A percentile compares a stretch with the other conserved stretches of the same genome.
Conservation (phyloP, 2,113 vertebrate genomes). For the Pan troglodytes region DNA sequence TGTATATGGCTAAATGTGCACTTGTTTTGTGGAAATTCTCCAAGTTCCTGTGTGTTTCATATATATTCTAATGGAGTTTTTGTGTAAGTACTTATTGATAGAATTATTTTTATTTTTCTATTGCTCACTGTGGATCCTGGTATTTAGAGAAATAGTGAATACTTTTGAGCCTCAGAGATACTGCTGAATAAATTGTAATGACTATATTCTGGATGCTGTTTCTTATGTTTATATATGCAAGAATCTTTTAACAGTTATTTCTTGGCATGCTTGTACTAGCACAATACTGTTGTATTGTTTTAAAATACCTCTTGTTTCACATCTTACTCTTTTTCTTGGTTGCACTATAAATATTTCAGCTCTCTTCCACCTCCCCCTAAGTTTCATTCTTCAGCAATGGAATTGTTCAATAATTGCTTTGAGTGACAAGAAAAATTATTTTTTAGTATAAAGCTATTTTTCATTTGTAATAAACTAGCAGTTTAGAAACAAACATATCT, state of each 20-base stretch:
- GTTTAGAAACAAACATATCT: neutral
- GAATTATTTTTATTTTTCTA: conserved; percentile 35
- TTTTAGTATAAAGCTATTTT: neutral
- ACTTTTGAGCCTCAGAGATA: neutral
- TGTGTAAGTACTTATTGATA: neutral
- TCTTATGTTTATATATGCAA: neutral
- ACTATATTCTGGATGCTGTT: neutral
- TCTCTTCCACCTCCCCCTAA: neutral
- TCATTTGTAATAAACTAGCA: neutral
- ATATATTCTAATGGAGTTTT: conserved; percentile 35
- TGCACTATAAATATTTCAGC: neutral
- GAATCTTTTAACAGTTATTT: conserved; percentile 23
- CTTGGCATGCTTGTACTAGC: neutral
- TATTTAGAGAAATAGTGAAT: conserved; percentile 31
- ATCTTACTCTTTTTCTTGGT: neutral
- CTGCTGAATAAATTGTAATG: conserved; percentile 28
- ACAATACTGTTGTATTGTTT: neutral
- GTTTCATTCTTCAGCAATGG: neutral
- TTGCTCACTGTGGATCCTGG: conserved; percentile 9
- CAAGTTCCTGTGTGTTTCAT: neutral
- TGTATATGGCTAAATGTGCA: neutral
- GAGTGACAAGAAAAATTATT: neutral
- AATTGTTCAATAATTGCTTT: conserved; percentile 4
- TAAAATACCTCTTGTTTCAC: neutral
- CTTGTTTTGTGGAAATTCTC: conserved; percentile 28